Conservation (phyloP, 1,140 invertebrate species). For the Asobara japonica region DNA sequence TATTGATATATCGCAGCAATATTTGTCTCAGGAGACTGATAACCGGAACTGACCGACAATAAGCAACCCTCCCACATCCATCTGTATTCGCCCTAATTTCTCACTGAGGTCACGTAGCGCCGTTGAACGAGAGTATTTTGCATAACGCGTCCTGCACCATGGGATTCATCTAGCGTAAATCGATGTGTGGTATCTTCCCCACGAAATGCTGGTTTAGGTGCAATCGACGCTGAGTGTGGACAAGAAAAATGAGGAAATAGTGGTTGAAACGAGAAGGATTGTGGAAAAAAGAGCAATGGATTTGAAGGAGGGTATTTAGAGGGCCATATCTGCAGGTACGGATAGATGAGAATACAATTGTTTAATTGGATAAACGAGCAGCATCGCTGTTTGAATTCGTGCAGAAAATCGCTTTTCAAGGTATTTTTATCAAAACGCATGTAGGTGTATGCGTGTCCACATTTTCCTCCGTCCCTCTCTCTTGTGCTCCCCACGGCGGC, state of each 20-base stretch:
- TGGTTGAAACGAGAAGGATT: not conserved
- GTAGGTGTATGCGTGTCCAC: too few relatives aligned
- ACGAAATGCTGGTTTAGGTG: not conserved
- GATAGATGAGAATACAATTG: constrained; percentile 56
- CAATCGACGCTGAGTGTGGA: not conserved
- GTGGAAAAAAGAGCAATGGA: not conserved
- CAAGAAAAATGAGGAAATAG: not conserved
- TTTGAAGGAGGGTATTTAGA: constrained; percentile 5
- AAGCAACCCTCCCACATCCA: not conserved
- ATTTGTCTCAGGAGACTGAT: not conserved
- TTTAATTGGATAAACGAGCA: constrained; percentile 57
- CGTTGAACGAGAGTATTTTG: constrained; percentile 21
- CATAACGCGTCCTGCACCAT: not conserved
- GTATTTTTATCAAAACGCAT: too few relatives aligned
- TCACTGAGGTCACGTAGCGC: constrained; percentile 29
- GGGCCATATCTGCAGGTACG: too few relatives aligned
- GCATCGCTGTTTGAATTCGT: too few relatives aligned
- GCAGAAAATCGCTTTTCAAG: too few relatives aligned
- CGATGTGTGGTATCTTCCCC: constrained; percentile 1
- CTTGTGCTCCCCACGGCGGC: too few relatives aligned
- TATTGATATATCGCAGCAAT: constrained; percentile 4
- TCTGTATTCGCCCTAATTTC: constrained; percentile 31
- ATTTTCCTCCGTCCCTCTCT: too few relatives aligned
- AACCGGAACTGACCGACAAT: not conserved
- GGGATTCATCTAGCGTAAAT: constrained; percentile 11